These are phyloP conservation scores for Drosophila mojavensis DNA, from an alignment of 1,140 invertebrate species.

Conservation along the genomic window DNA sequence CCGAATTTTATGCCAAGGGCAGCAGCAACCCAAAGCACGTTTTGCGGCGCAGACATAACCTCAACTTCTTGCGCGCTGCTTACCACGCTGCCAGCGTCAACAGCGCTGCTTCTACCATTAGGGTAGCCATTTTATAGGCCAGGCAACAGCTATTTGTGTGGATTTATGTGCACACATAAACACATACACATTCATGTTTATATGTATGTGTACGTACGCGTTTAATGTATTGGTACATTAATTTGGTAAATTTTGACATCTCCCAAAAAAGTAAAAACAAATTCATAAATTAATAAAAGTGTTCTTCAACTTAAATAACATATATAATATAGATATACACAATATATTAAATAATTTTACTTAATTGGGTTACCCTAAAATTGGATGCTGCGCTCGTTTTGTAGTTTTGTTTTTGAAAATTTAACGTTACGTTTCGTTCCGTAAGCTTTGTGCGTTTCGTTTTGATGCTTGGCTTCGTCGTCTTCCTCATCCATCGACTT, in stretches of 20 bases:
- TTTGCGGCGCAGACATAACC: conserved; percentile 80
- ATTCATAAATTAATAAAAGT: conserved; percentile 11
- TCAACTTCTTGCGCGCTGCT: conserved; percentile 81
- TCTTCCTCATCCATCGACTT: conserved; percentile 1
- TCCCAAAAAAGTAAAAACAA: neutral
- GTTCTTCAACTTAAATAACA: too few relatives aligned
- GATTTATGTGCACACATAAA: conserved; percentile 63
- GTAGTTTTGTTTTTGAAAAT: conserved; percentile 16
- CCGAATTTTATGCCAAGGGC: conserved; percentile 48
- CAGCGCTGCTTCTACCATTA: conserved; percentile 52
- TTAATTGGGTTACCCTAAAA: conserved; percentile 6
- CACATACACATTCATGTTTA: conserved; percentile 12
- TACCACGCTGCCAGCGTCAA: conserved; percentile 72
- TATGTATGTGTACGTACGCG: neutral
- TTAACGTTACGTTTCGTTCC: conserved; percentile 11
- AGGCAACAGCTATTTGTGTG: conserved; percentile 75
- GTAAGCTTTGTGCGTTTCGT: conserved; percentile 42
- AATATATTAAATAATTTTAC: too few relatives aligned
- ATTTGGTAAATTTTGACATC: conserved; percentile 23
- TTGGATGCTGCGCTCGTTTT: neutral
- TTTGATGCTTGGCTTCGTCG: conserved; percentile 21
- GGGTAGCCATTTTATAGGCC: conserved; percentile 78
- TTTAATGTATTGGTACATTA: conserved; percentile 18
- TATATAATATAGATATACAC: too few relatives aligned
- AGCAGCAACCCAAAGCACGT: conserved; percentile 65